These are phyloP conservation scores for Amblyjoppa fuscipennis DNA, from an alignment of 2,888 invertebrate genomes.

Conservation along the genomic window DNA sequence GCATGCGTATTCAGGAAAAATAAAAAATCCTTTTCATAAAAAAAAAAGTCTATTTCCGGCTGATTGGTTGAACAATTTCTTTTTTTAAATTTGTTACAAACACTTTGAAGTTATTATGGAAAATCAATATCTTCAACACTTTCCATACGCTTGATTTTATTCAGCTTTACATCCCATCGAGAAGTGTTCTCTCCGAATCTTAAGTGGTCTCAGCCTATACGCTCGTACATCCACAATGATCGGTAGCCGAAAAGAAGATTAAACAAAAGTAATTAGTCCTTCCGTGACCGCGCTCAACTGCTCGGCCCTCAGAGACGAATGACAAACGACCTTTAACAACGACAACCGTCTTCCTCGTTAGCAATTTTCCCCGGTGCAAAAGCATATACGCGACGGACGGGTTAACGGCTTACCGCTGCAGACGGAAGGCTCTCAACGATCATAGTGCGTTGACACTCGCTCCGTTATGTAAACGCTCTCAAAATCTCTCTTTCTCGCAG, in stretches of 20 bases:
- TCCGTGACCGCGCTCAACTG: neutral
- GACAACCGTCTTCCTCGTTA: slow-evolving; percentile 18
- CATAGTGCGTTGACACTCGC: slow-evolving; percentile 70
- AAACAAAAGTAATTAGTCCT: neutral
- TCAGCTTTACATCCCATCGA: no score
- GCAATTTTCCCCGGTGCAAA: slow-evolving; percentile 31
- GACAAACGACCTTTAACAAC: slow-evolving; percentile 11
- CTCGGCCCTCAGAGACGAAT: neutral
- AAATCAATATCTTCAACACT: no score
- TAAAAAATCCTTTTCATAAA: no score
- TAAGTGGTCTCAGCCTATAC: no score
- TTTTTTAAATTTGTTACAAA: no score
- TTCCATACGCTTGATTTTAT: no score
- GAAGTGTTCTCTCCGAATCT: no score
- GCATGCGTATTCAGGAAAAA: no score
- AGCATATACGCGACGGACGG: slow-evolving; percentile 38
- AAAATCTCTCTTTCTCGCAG: slow-evolving; percentile 71
- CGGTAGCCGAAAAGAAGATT: neutral
- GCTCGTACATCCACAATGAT: neutral
- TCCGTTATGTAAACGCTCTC: slow-evolving; percentile 78
- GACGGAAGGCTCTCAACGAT: slow-evolving; percentile 59
- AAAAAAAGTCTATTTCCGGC: no score
- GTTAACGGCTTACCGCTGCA: slow-evolving; percentile 54
- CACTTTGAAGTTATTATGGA: no score
- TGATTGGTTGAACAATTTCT: no score